These are phyloP conservation scores for Leptinotarsa rubiginosa DNA, from an alignment of 2,888 invertebrate species.

Conservation along the genomic window DNA sequence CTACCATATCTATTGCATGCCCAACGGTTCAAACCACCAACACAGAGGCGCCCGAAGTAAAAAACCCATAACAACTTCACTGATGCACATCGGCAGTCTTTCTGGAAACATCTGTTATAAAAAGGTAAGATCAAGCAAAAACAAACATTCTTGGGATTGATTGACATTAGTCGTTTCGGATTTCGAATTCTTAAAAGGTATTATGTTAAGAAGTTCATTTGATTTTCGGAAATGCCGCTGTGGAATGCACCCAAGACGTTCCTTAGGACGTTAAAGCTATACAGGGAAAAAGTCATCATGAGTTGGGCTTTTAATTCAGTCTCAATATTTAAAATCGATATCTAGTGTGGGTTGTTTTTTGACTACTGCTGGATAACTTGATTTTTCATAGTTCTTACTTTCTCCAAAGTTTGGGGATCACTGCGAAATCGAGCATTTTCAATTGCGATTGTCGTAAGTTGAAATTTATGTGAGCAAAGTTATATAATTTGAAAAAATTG, in stretches of 20 bases:
- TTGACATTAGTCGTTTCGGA: constrained; percentile 7
- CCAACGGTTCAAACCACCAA: constrained; percentile 25
- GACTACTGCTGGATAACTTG: too few species aligned
- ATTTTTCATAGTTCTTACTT: too few species aligned
- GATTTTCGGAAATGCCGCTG: constrained; percentile 8
- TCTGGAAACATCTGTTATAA: constrained; percentile 25
- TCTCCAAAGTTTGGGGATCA: too few species aligned
- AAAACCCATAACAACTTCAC: constrained; percentile 20
- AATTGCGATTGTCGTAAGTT: too few species aligned
- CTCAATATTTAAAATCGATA: not conserved
- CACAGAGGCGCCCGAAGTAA: constrained; percentile 34
- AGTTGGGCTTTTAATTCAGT: not conserved
- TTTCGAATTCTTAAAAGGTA: constrained; percentile 12
- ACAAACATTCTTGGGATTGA: constrained; percentile 13
- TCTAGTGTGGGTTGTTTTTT: too few species aligned
- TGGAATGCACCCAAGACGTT: constrained; percentile 5
- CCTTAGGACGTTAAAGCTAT: not conserved
- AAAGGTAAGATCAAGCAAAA: constrained; percentile 11
- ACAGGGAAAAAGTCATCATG: not conserved
- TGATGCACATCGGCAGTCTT: constrained; percentile 17
- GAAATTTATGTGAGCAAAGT: too few species aligned
- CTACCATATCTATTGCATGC: constrained; percentile 29
- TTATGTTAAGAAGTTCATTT: constrained; percentile 15
- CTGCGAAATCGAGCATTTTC: too few species aligned
- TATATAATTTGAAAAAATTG: too few species aligned